Evolutionary conservation across 1,140 invertebrate species (phyloP).

Genomic region (Dreissena polymorpha): DNA sequence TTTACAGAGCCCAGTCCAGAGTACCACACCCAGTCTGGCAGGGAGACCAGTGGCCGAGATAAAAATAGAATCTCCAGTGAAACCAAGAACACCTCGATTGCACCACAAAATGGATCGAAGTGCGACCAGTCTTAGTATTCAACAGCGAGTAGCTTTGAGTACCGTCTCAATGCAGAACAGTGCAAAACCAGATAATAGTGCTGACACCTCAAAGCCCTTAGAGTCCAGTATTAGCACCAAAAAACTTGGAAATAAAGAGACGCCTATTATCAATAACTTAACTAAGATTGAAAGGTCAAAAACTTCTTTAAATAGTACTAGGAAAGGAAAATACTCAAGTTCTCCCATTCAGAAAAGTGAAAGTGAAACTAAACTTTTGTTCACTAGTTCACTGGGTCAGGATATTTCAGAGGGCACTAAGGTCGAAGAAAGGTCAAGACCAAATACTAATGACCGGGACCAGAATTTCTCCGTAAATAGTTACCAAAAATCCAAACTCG

Average conservation of each 20-base stretch:
- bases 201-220: not conserved
- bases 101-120: slow-evolving; percentile 5
- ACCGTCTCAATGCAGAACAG: slow-evolving; percentile 53
- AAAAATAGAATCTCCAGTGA: slow-evolving; percentile 30
- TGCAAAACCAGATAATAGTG: slow-evolving; percentile 17
- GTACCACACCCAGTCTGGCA: slow-evolving; percentile 1
- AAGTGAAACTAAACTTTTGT: slow-evolving; percentile 8
- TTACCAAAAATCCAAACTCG: not conserved
- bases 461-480: not conserved
- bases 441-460: slow-evolving; percentile 24
- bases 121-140: not conserved
- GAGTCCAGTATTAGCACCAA: slow-evolving; percentile 19
- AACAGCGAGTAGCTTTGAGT: slow-evolving; percentile 29
- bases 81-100: slow-evolving; percentile 24
- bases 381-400: not conserved
- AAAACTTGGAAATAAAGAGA: slow-evolving; percentile 28
- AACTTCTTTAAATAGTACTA: slow-evolving; percentile 5
- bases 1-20: slow-evolving; percentile 34
- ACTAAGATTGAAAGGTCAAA: slow-evolving; percentile 43
- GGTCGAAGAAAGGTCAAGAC: slow-evolving; percentile 2
- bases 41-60: slow-evolving; percentile 35
- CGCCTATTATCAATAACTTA: slow-evolving; percentile 9
- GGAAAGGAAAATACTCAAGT: slow-evolving; percentile 34
- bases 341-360: not conserved
- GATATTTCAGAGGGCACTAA: slow-evolving; percentile 8